Conservation (phyloP, 53 echinoderm and acorn worm genomes). For the Antedon mediterranea region DNA sequence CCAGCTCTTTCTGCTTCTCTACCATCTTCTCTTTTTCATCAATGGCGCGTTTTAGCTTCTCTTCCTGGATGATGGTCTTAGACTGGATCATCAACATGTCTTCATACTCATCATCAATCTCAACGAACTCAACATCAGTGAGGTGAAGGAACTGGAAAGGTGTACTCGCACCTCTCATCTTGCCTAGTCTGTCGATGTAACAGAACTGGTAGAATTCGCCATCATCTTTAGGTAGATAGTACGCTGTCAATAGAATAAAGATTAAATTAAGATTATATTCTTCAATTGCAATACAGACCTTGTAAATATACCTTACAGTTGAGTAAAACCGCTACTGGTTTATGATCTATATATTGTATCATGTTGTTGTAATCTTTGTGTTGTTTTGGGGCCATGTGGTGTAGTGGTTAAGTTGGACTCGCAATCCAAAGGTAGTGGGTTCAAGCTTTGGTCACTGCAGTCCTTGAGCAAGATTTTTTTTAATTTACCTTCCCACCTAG, state of each 20-base stretch:
- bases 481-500: too few species aligned
- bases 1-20: conserved; percentile 11
- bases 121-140: conserved; percentile 81
- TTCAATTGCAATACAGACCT: too few species aligned
- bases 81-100: conserved; percentile 81
- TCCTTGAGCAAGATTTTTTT: too few species aligned
- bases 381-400: too few species aligned
- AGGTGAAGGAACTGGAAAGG: conserved; percentile 79
- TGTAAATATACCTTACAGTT: too few species aligned
- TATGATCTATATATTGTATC: too few species aligned
- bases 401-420: too few species aligned
- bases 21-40: conserved; percentile 18
- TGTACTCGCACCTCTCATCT: conserved; percentile 85
- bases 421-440: too few species aligned
- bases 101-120: conserved; percentile 52
- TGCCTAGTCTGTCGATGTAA: conserved; percentile 73
- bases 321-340: too few species aligned
- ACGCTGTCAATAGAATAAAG: conserved; percentile 17
- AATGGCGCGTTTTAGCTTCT: conserved; percentile 22
- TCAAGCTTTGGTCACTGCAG: too few species aligned
- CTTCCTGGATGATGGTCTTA: conserved; percentile 29
- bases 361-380: too few species aligned
- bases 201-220: conserved; percentile 98
- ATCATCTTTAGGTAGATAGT: conserved; percentile 88
- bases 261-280: too few species aligned